Evolutionary conservation across 1,140 invertebrate genomes (phyloP).

Genomic region (Drosophila lini): DNA sequence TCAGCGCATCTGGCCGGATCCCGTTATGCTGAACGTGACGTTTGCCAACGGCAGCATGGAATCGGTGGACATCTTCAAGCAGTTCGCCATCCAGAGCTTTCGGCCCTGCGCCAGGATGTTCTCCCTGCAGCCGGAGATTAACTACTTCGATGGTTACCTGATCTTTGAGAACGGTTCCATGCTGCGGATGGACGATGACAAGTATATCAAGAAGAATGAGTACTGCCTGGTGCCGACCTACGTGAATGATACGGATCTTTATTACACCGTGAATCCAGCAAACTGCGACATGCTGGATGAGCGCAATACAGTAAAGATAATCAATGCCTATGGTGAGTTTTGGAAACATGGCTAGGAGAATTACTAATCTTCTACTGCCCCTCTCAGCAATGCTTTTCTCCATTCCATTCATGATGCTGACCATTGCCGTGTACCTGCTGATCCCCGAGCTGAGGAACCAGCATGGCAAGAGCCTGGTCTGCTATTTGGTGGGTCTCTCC

Average conservation of each 20-base stretch:
- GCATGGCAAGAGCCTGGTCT: slow-evolving; percentile 90
- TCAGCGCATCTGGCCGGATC: slow-evolving; percentile 54
- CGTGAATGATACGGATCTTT: slow-evolving; percentile 59
- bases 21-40: slow-evolving; percentile 61
- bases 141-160: slow-evolving; percentile 56
- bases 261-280: slow-evolving; percentile 68
- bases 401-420: slow-evolving; percentile 89
- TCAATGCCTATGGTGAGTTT: slow-evolving; percentile 72
- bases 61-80: slow-evolving; percentile 60
- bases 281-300: slow-evolving; percentile 64
- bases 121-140: slow-evolving; percentile 56
- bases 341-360: neutral
- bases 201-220: slow-evolving; percentile 65
- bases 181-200: slow-evolving; percentile 51
- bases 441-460: slow-evolving; percentile 89
- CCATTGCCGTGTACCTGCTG: slow-evolving; percentile 89
- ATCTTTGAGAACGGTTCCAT: slow-evolving; percentile 74
- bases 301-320: slow-evolving; percentile 66
- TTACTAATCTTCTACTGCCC: neutral
- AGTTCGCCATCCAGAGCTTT: slow-evolving; percentile 76
- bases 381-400: slow-evolving; percentile 88
- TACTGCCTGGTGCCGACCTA: slow-evolving; percentile 64
- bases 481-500: slow-evolving; percentile 88
- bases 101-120: slow-evolving; percentile 74
- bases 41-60: slow-evolving; percentile 36